Evolutionary conservation across 2,797 vertebrate genomes (phyloP), one percentile per base, ranked within the genome.

Genomic region (Chelidonichthys spinosus): DNA sequence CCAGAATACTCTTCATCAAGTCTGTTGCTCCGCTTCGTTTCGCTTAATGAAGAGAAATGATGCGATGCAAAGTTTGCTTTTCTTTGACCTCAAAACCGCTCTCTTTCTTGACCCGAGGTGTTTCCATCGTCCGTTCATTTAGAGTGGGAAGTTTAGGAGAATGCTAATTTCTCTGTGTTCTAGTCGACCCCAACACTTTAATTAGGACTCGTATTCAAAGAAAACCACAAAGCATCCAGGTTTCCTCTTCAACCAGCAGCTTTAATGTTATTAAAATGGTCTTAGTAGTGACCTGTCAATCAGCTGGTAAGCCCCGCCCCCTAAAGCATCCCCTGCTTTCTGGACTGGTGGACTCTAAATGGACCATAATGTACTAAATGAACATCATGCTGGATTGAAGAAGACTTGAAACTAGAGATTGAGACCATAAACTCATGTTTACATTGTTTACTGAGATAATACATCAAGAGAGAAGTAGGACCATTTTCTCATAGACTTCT

Each of bases 21-120:
- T 90, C 84, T 82, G 54, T 65, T n/a, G 66, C 85, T 79, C 67
- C 1, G 68, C 84, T 69, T 85, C 79, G 60, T 82, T 85, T 84
- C 17, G 3, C 61, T 69, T 93, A 91, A 93, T 85, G 82, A 91
- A 89, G 74, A 83, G 78, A 90, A 90, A 90, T 70, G 56, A 84
- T 59, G 82, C 33, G 50, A 80, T 68, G 80, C 72, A 71, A 72
- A 80, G 55, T 79, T 81, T 83, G 32, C 40, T 32, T 62, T 81
- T 54, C n/a, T n/a, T n/a, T 78, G 81, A 92, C 87, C 85, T 87
- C 72, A 1, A 85, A 88, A 69, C 79, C 80, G n/a, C n/a, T 89
- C 7, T 72, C 88, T 86, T 88, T 68, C 55, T 37, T 84, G 82
- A 90, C 86, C 84, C 2, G 64, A 52, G 64, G 46, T 54, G 63